Evolutionary conservation across 2,888 invertebrate genomes (phyloP), one percentile per base, ranked within the genome.

Genomic region (Oligia strigilis): DNA sequence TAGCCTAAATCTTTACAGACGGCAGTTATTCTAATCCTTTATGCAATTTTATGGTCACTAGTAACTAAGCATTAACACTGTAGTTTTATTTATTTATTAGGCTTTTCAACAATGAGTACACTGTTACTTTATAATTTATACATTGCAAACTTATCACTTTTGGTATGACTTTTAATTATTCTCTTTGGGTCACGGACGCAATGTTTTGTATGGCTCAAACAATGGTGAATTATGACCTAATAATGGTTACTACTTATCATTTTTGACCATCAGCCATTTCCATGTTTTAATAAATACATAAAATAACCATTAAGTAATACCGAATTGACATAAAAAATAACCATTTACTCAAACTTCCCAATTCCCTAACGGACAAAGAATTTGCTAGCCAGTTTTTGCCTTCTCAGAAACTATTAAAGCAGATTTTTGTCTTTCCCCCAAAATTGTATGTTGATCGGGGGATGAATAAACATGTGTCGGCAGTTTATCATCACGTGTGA

Each of bases 381-480:
- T 72, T 69, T 65, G 52, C 60, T 46, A 75, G 36, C 40, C 23
- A 62, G 49, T 72, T 62, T 62, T 82, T 52, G 23, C 19, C 14
- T 69, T 69, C n/a, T n/a, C 46, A 71, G 43, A 77, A 80, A 77
- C 78, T 75, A 75, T 79, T 73, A 78, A 36, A 62, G n/a, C 43
- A 80, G 70, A 79, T 80, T 89, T 87, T 85, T 85, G 85, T 81
- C 83, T 77, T 79, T 64, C 23, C 55, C 70, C 14, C 72, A 77
- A 83, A 82, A 79, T 76, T 78, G 85, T 83, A 81, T 87, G 85
- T 88, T 89, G 87, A 88, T 89, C 80, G 82, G 70, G 60, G 87
- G 81, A 74, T 82, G 89, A 89, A 88, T 88, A 88, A 88, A 88
- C 87, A 88, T 85, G 85, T 87, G 88, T 87, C 79, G 83, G 88